Base-by-base conservation (phyloP, 92 coral and sea anemone genomes). In the Desmophyllum pertusum region DNA sequence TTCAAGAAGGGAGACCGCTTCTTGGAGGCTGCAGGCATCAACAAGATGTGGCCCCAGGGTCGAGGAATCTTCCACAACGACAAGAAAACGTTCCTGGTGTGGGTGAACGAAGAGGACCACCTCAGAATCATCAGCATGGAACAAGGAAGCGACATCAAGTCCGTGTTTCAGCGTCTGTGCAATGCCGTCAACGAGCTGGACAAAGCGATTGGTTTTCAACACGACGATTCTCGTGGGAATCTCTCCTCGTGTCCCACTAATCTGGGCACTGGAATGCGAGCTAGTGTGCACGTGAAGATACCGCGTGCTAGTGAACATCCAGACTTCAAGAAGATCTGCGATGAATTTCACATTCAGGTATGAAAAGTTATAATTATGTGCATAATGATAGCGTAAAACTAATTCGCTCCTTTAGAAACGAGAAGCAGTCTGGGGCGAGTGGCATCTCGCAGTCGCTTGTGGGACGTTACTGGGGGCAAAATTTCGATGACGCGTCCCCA, bases 61-160 rank as follows among this genome's bases (percentile, higher is more conserved):
- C 93, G 98, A 21, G 98, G 98, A 15, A 95, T 95, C 90, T 95
- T 88, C 91, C 95, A 91, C 93, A 95, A 95, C 85, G 85, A 81
- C 37, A 91, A 92, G 62, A 95, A 93, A 82, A 93, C 98, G 30
- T 95, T 95, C 92, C 76, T 95, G 14, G 98, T 94, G 30, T 95
- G 98, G 98, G 93, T 95, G 57, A 93, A 93, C 84, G 98, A 95
- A 67, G 98, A 95, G 73, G 98, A 95, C 43, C 98, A 95, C 67
- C 92, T 94, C 21, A 88, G 98, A n/a, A 93, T 95, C 81, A 94
- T 95, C 92, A 93, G 98, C 83, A 95, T 95, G 98, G 95, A 95
- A 80, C 42, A 88, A 63, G 98, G 98, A 61, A 94, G 95, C 19
- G 95, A 95, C 76, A 95, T 95, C 73, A 88, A 92, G 17, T 94